A percentile compares a stretch with the other conserved stretches of the same genome.
Conservation (phyloP, 2,888 invertebrate species). For the Conops quadrifasciatus region DNA sequence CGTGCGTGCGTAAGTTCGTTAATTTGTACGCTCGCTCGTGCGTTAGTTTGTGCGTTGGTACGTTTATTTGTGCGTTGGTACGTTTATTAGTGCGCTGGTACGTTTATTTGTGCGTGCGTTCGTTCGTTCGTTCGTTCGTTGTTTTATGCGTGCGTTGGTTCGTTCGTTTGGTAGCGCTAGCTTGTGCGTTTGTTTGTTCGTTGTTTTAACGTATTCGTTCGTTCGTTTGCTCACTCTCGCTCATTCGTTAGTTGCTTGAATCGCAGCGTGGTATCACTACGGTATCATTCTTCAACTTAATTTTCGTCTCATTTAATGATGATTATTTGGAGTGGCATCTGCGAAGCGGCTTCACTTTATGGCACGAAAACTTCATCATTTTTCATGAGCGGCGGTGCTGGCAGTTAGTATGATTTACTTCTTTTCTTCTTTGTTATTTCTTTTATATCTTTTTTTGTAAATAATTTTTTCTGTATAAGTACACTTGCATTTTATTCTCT, state of each 20-base stretch:
- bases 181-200: not conserved
- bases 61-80: not conserved
- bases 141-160: not conserved
- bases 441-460: constrained; percentile 17
- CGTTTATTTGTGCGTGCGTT: too few species aligned
- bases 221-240: too few species aligned
- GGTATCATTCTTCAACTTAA: not conserved
- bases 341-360: constrained; percentile 63
- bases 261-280: too few species aligned
- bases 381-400: constrained; percentile 58
- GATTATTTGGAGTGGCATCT: constrained; percentile 65
- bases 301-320: constrained; percentile 42
- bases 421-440: constrained; percentile 25
- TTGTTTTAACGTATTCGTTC: too few species aligned
- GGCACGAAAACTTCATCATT: constrained; percentile 61
- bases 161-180: not conserved
- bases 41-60: not conserved
- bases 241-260: too few species aligned
- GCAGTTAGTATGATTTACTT: constrained; percentile 57
- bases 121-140: not conserved
- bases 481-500: not conserved
- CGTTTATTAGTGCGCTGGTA: not conserved
- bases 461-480: constrained; percentile 18
- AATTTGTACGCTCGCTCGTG: not conserved
- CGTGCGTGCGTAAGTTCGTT: too few species aligned